Evolutionary conservation across 2,888 invertebrate genomes (phyloP).

Genomic region (Mimumesa dahlbomi): DNA sequence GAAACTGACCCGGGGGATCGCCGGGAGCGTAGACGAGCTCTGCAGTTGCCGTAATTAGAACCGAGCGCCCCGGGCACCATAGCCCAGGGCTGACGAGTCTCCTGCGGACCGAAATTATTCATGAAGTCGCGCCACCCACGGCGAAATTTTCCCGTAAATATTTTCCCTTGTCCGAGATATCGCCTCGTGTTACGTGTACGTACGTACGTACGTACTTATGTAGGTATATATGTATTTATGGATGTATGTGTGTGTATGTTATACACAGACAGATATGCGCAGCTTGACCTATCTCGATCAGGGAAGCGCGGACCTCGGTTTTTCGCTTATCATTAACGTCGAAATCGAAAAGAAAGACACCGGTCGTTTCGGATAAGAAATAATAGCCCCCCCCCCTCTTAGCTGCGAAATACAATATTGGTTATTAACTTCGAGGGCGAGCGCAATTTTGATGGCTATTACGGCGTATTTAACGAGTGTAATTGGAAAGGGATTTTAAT

Average conservation of each 20-base stretch:
- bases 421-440: not conserved
- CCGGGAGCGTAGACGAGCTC: conserved; percentile 73
- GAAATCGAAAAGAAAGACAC: not conserved
- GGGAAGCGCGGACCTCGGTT: not conserved
- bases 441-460: conserved; percentile 8
- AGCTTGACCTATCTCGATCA: not conserved
- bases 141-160: conserved; percentile 78
- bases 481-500: conserved; percentile 30
- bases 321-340: not conserved
- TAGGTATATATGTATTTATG: too few species aligned
- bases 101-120: conserved; percentile 79
- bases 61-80: conserved; percentile 74
- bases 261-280: too few species aligned
- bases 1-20: conserved; percentile 69
- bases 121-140: conserved; percentile 74
- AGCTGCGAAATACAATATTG: not conserved
- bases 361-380: not conserved
- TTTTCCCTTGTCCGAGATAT: conserved; percentile 74
- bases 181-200: conserved; percentile 35
- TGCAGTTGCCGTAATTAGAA: conserved; percentile 80
- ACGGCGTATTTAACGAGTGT: conserved; percentile 9
- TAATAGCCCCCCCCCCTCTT: not conserved
- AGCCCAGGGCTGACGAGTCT: conserved; percentile 78
- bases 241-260: too few species aligned
- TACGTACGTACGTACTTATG: too few species aligned